Evolutionary conservation across 2,888 invertebrate genomes (phyloP), one percentile per base, ranked within the genome.

Genomic region (Drosophila heteroneura): DNA sequence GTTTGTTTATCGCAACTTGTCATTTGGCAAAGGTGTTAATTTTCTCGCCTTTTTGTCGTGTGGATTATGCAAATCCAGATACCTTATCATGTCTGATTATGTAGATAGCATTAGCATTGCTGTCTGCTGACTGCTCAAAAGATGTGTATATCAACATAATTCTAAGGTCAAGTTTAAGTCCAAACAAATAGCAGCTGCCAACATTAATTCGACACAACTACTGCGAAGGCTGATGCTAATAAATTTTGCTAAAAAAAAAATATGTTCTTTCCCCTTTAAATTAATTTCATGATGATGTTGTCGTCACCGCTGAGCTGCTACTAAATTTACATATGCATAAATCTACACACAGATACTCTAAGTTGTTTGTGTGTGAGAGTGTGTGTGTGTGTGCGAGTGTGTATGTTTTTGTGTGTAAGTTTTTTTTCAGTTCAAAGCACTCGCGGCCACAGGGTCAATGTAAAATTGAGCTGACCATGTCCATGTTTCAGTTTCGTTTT

Each of bases 341-440:
- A 39, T 53, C 62, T 19, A 51, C 54, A 65, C 39, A 62, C 41
- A 68, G 28, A 72, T 49, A 57, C 10, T 60, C 28, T 47, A 19
- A 22, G 12, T n/a, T 54, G 22, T 37, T n/a, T 28, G n/a, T 60
- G 16, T 63, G n/a, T 58, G 41, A 52, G 53, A 47, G 26, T 75
- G 32, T 54, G 28, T 37, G 19, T 37, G 19, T 26, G 14, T 60
- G 9, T 63, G 28, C 49, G 33, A 57, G 22, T 44, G 14, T 47
- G 22, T 47, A 14, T 47, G 22, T 14, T 49, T 58, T 32, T 53
- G 68, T 70, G 56, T 62, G 32, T 62, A 56, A 69, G 53, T 66
- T 67, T 71, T 67, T 80, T 83, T 84, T 78, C 79, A 76, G 89
- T 90, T 90, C 82, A 82, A 79, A 85, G 89, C 85, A 74, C 86